phyloP scores from a whole-genome alignment of 2,888 invertebrate genomes.

The Trilocha varians region DNA sequence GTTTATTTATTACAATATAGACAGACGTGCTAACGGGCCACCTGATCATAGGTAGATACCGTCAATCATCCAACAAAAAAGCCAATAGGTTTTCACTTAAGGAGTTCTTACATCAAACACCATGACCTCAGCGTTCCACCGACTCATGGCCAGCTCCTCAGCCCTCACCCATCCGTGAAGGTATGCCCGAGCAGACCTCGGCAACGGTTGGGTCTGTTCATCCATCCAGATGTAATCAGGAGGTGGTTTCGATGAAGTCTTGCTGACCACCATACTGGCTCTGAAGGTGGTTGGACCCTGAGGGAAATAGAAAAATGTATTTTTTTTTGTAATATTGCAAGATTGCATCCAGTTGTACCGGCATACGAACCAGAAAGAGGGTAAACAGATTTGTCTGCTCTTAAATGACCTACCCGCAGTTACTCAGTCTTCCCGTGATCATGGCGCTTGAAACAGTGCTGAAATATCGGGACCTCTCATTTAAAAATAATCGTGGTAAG shows the following conservation, averaged over 20 bases:
- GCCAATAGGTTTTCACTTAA: neutral
- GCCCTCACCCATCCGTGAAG: slow-evolving; percentile 54
- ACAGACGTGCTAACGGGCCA: too few relatives aligned
- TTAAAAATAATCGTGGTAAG: too few relatives aligned
- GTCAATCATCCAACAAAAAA: too few relatives aligned
- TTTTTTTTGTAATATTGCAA: neutral
- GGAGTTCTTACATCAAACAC: slow-evolving; percentile 42
- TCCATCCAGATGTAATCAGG: slow-evolving; percentile 42
- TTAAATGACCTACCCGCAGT: too few relatives aligned
- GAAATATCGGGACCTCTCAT: too few relatives aligned
- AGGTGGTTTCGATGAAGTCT: slow-evolving; percentile 23
- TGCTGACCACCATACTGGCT: slow-evolving; percentile 19
- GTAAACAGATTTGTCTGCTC: too few relatives aligned
- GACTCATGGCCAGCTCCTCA: slow-evolving; percentile 39
- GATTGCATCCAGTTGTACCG: too few relatives aligned
- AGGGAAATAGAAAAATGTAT: neutral
- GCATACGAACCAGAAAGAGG: too few relatives aligned
- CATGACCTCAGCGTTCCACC: slow-evolving; percentile 49
- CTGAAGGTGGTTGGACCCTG: slow-evolving; percentile 44
- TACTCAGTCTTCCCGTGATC: too few relatives aligned
- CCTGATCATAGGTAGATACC: neutral
- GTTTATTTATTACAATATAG: too few relatives aligned
- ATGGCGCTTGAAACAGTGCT: too few relatives aligned
- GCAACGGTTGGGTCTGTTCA: slow-evolving; percentile 55
- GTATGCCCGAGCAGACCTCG: slow-evolving; percentile 46